phyloP scores from a whole-genome alignment of 1,140 invertebrate genomes.

The Geopemphigus sp. region DNA sequence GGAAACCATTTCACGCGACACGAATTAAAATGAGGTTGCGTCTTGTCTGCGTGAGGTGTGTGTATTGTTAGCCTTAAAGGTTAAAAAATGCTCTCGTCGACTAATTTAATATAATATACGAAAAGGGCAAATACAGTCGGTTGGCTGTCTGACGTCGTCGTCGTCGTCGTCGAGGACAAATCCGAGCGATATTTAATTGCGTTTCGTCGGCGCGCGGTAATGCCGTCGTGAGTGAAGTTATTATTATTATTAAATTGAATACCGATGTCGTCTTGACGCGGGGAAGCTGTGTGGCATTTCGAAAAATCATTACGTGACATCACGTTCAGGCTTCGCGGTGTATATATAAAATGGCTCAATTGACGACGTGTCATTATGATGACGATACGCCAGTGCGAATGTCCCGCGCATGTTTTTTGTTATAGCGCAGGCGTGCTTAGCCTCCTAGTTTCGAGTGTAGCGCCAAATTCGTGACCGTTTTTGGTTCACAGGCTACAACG shows the following conservation, averaged over 20 bases:
- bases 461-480: too few species aligned
- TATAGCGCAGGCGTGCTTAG: too few species aligned
- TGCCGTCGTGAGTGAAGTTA: not conserved
- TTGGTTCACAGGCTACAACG: too few species aligned
- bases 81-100: not conserved
- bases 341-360: not conserved
- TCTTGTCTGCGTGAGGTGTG: too few species aligned
- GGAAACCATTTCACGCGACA: too few species aligned
- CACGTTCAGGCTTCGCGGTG: not conserved
- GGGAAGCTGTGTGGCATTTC: not conserved
- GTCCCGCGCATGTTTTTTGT: too few species aligned
- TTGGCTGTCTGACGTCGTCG: too few species aligned
- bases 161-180: not conserved
- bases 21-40: too few species aligned
- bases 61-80: not conserved
- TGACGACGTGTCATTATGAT: not conserved
- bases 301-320: not conserved
- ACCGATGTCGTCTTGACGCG: not conserved
- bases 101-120: not conserved
- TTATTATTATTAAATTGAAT: not conserved
- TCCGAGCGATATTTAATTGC: conserved; percentile 11
- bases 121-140: not conserved
- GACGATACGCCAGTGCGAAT: not conserved
- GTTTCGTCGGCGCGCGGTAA: not conserved
- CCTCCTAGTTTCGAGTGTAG: too few species aligned